Base-by-base conservation (phyloP, 2,113 vertebrate genomes). In the Aspidoscelis tigris region DNA sequence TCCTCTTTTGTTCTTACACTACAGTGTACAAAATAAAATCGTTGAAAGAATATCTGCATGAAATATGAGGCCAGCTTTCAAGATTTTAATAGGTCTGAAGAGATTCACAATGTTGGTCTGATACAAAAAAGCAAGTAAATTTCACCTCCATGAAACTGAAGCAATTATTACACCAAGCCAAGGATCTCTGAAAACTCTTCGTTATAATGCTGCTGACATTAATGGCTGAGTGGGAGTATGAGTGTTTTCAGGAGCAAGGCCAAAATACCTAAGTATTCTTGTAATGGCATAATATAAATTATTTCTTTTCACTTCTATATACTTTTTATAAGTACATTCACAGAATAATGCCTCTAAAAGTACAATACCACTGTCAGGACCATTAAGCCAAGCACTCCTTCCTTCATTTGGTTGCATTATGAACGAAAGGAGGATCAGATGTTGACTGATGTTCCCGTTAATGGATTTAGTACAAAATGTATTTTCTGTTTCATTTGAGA, bases 401-500 rank as follows among this genome's bases (percentile, higher is more conserved):
- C 85, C 82, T 91, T 90, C 75, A 39, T 82, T 87, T 74, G 84
- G 86, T 5, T 85, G 74, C 83, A 87, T 90, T 84, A 87, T 84
- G 83, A 88, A 83, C 72, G 50, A 86, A 72, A 83, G 16, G 84
- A 90, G 88, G 84, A 33, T 33, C 33, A 33, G 33, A 89, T 78
- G 72, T 91, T 89, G 85, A 65, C 72, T 78, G 86, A 88, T 81
- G 53, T 21, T 84, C 74, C 84, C 43, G 18, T 68, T 91, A 91
- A 89, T 89, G 73, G 86, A 83, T 84, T 90, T 91, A 61, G 76
- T 91, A 91, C 22, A 47, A 2, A 75, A 18, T 53, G 18, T 41
- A 53, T 74, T 91, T 88, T 90, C 83, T 88, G 78, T 89, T 84
- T 83, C 84, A 73, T 84, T 90, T 91, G n/a, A 87, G 88, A 86